Base-by-base conservation (phyloP, 1,140 invertebrate genomes). In the Diorhabda sublineata region DNA sequence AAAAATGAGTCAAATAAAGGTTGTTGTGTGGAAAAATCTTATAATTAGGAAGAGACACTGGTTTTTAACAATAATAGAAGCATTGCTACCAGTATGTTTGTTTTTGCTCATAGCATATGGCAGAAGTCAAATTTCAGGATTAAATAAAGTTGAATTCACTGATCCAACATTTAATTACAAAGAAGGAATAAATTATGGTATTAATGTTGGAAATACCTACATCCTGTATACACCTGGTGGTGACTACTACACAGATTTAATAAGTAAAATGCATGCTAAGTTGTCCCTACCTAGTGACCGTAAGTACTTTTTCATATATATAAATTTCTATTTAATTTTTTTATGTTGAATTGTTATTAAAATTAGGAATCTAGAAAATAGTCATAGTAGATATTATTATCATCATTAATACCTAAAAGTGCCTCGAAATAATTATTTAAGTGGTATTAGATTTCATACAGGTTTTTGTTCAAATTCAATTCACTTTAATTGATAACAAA, bases 11-110 rank as follows among this genome's bases (percentile, higher is more conserved):
- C 69, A 74, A 58, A 61, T 77, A 2, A 73, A 70, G 59, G 73
- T 82, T 43, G 72, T 83, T 8, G 45, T 83, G 44, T 83, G 82
- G 82, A 84, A 84, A 70, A 83, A 83, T 70, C 72, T 76, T 6
- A 58, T 80, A 11, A 79, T 84, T 5, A 68, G 83, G 47, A 77
- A 74, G 68, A 69, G 80, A 26, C 83, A 84, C 71, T 83, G 77
- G 76, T 61, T 83, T 45, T 72, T 83, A 45, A 82, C 82, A 43
- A 44, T 80, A 42, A 79, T 79, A 6, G 82, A 83, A 73, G 72
- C 82, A 47, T 26, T 80, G 3, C 74, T 83, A 2, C 81, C 80
- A 3, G 75, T 81, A 3, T 45, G 80, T 44, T 69, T 81, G 64
- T 82, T 81, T 56, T 47, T 75, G 5, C 45, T 81, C 26, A 67